phyloP scores from a whole-genome alignment of 2,797 vertebrate genomes.

The Ctenosaura bakeri region DNA sequence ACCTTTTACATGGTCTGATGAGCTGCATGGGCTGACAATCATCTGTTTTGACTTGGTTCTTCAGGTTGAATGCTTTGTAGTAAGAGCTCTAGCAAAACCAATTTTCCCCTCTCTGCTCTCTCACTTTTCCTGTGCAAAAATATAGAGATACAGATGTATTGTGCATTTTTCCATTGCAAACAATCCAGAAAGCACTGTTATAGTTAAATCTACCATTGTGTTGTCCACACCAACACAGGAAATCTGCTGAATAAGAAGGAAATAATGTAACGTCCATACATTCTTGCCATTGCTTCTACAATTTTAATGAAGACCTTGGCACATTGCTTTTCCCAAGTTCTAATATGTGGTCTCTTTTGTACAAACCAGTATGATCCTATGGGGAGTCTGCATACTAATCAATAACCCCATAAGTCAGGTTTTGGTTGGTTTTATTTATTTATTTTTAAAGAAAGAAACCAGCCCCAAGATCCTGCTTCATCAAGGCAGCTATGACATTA shows the following conservation, averaged over 20 bases:
- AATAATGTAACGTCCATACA: not conserved
- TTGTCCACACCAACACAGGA: not conserved
- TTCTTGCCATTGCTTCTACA: not conserved
- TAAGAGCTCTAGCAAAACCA: not conserved
- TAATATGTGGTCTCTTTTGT: not conserved
- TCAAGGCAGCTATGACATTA: too few species aligned
- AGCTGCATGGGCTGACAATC: not conserved
- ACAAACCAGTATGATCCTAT: not conserved
- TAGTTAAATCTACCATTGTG: not conserved
- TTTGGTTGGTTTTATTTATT: not conserved
- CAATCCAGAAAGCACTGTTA: not conserved
- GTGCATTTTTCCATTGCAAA: not conserved
- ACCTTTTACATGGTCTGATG: conserved; percentile 31
- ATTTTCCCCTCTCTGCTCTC: not conserved
- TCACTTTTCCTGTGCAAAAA: conserved; percentile 5
- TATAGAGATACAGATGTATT: not conserved
- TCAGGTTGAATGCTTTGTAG: not conserved
- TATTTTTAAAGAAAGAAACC: not conserved
- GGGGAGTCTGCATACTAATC: not conserved
- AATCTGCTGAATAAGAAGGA: not conserved
- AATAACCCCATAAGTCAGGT: not conserved
- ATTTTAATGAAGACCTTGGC: not conserved
- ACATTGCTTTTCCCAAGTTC: not conserved
- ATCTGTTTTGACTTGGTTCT: conserved; percentile 14
- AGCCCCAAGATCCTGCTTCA: not conserved